Conservation (phyloP, 2,113 vertebrate genomes). For the Desmodus rotundus region DNA sequence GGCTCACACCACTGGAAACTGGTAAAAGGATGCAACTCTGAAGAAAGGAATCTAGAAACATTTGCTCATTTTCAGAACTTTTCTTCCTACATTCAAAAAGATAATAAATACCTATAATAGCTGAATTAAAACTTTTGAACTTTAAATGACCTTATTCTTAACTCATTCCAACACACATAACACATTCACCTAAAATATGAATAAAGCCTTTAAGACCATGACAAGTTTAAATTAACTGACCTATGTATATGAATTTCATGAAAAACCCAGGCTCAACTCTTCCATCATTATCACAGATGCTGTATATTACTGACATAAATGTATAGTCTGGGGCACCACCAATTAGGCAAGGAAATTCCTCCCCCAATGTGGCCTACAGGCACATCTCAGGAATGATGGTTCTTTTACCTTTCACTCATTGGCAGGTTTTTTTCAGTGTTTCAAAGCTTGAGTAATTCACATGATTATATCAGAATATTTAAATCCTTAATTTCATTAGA, state of each 20-base stretch:
- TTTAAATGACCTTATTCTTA: conserved; percentile 10
- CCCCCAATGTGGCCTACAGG: not conserved
- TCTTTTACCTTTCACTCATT: not conserved
- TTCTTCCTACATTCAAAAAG: conserved; percentile 16
- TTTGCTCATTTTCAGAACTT: not conserved
- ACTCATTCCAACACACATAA: conserved; percentile 1
- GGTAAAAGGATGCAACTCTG: conserved; percentile 15
- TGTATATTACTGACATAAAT: not conserved
- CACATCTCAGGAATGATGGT: not conserved
- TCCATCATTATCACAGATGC: not conserved
- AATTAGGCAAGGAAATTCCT: not conserved
- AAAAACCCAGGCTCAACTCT: not conserved
- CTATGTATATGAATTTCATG: not conserved
- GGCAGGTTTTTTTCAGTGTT: not conserved
- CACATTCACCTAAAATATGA: not conserved
- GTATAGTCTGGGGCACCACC: not conserved
- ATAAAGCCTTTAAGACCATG: conserved; percentile 18
- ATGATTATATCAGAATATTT: conserved; percentile 60
- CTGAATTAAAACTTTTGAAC: conserved; percentile 28
- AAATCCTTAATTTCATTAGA: conserved; percentile 53
- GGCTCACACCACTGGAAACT: not conserved
- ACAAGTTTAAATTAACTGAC: conserved; percentile 42
- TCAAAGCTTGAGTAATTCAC: conserved; percentile 28
- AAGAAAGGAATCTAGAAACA: not conserved
- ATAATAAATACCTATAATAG: not conserved